A percentile compares a stretch with the other conserved stretches of the same genome.
phyloP scores from a whole-genome alignment of 2,113 vertebrate genomes.

The Stomatorhinus ivindoensis region DNA sequence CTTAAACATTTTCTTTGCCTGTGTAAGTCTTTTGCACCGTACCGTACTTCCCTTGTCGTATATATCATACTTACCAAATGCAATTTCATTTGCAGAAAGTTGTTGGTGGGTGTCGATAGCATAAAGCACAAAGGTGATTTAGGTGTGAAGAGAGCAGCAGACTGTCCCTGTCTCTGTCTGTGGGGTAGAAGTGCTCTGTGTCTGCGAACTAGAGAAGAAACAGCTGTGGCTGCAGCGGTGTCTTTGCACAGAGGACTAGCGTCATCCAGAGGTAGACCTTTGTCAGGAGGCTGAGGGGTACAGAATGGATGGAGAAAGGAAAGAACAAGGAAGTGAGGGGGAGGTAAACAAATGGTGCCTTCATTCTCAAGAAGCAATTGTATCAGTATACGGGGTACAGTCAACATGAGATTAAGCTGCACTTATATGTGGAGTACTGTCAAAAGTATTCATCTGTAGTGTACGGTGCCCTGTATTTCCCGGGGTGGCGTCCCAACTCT shows the following conservation, averaged over 20 bases:
- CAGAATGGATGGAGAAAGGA: not conserved
- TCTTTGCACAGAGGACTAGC: not conserved
- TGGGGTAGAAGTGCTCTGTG: not conserved
- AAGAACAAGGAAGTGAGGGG: not conserved
- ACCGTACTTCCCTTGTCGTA: not conserved
- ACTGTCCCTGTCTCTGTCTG: not conserved
- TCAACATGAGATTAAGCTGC: not conserved
- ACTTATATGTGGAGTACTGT: not conserved
- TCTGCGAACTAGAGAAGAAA: not conserved
- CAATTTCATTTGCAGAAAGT: not conserved
- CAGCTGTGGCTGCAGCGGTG: not conserved
- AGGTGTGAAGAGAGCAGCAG: not conserved
- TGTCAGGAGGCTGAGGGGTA: not conserved
- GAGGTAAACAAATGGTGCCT: not conserved
- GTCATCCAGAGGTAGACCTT: not conserved
- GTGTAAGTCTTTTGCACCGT: not conserved
- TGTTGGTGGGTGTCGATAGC: not conserved
- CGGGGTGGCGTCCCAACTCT: not conserved
- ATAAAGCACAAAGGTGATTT: not conserved
- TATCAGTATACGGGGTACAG: not conserved
- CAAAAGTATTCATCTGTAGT: not conserved
- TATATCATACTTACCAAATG: not conserved
- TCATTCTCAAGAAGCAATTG: not conserved
- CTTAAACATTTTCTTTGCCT: not conserved
- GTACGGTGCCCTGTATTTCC: not conserved